Percentiles rank a stretch among this genome's conserved stretches.
phyloP scores from a whole-genome alignment of 2,888 invertebrate species.

The Steinernema carpocapsae region DNA sequence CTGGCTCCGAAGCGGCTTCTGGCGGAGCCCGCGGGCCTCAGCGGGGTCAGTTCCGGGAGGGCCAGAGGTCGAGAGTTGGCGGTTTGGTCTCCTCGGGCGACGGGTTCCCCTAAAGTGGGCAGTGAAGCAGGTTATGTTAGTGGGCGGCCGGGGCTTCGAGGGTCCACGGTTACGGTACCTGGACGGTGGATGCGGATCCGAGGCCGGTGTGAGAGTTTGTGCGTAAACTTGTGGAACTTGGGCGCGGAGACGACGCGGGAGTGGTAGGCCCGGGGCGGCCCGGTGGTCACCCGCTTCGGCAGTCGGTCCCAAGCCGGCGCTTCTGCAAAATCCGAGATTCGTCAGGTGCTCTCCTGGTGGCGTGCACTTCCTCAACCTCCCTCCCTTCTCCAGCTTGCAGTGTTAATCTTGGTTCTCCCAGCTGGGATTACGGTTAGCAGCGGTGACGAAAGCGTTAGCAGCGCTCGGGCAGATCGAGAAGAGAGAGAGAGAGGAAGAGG shows the following conservation, averaged over 20 bases:
- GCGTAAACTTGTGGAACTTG: conserved; percentile 44
- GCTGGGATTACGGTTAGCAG: neutral
- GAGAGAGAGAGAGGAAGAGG: conserved; percentile 17
- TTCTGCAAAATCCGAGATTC: conserved; percentile 11
- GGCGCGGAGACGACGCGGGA: conserved; percentile 32
- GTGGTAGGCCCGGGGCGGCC: conserved; percentile 28
- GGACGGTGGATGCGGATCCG: conserved; percentile 64
- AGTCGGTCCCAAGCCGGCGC: conserved; percentile 5
- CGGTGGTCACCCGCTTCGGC: conserved; percentile 2
- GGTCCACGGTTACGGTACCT: conserved; percentile 44
- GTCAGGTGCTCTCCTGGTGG: conserved; percentile 1
- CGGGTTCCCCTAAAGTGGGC: conserved; percentile 15
- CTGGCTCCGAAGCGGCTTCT: conserved; percentile 20
- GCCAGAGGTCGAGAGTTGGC: conserved; percentile 26
- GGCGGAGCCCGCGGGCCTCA: neutral
- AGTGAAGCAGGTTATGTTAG: conserved; percentile 19
- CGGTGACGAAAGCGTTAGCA: conserved; percentile 18
- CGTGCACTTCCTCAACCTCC: neutral
- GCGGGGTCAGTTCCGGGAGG: conserved; percentile 22
- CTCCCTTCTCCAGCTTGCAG: neutral
- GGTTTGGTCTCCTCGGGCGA: conserved; percentile 25
- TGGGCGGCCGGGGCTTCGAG: conserved; percentile 14
- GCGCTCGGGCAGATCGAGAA: neutral
- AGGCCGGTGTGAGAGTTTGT: conserved; percentile 64
- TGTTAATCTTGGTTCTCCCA: too few relatives aligned